Evolutionary conservation across 1,140 invertebrate species (phyloP), one percentile per base, ranked within the genome.

Genomic region (Eriosoma lanigerum): DNA sequence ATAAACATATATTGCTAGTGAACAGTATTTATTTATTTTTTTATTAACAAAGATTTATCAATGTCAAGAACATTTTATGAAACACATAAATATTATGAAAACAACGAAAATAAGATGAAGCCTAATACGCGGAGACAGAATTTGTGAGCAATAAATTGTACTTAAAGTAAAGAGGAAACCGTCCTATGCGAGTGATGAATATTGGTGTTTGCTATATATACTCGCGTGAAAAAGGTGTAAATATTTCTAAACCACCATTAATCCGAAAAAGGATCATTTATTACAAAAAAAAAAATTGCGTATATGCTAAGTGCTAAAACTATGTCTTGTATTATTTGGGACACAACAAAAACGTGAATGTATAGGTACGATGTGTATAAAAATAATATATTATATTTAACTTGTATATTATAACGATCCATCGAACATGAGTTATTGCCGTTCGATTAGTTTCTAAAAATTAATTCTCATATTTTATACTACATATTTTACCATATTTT

Each of bases 51-150:
- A 38, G 52, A 58, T 76, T 56, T 58, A 58, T 76, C 72, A 76
- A 76, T n/a, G 72, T 58, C 72, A 26, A 15, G 29, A 44, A 26
- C 72, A 58, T 76, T 58, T 76, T 76, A 76, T 76, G 52, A 58
- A 54, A 58, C 50, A 38, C 29, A 76, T 76, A 76, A 76, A 76
- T 38, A 38, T 76, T 44, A n/a, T 5, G 44, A 76, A 76, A 76
- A 76, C 72, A 24, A 76, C 52, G 9, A 76, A 76, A 76, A 76
- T 76, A 76, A 44, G 50, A 76, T 38, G 29, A 58, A 54, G 72
- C 50, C n/a, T 58, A 76, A 76, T 58, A 76, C 72, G n/a, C n/a
- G 72, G 48, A 38, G 72, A 76, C 72, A 76, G 72, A 76, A 76
- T 56, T 76, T 76, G 50, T 58, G 52, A 44, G 52, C 72, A 44